These are phyloP conservation scores for Trochalopteron elliotii DNA, from an alignment of 2,113 vertebrate genomes.

Conservation along the genomic window DNA sequence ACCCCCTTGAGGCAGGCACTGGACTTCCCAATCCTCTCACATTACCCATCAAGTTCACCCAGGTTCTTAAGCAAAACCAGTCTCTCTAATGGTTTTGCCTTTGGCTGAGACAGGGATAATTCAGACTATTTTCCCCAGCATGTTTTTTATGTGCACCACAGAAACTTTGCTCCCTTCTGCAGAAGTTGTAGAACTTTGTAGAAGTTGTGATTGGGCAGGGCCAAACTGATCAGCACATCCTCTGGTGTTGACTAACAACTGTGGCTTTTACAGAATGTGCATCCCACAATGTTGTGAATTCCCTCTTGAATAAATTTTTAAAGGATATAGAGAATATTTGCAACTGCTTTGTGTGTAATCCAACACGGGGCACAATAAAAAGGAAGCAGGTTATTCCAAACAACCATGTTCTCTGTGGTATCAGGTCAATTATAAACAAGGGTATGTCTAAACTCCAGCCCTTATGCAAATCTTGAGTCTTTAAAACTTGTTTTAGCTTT, in stretches of 20 bases:
- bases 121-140: not conserved
- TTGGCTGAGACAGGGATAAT: not conserved
- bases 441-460: not conserved
- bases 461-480: not conserved
- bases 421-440: not conserved
- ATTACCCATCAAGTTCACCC: too few relatives aligned
- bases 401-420: not conserved
- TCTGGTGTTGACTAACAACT: not conserved
- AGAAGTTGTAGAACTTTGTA: too few relatives aligned
- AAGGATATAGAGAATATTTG: not conserved
- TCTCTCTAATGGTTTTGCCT: accelerated
- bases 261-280: not conserved
- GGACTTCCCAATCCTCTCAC: not conserved
- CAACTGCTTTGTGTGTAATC: not conserved
- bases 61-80: not conserved
- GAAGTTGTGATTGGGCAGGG: not conserved
- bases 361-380: not conserved
- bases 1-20: not conserved
- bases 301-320: not conserved
- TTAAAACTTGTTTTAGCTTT: not conserved
- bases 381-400: not conserved
- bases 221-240: not conserved
- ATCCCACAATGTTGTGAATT: not conserved
- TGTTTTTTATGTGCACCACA: not conserved
- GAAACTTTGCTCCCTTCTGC: not conserved